Conservation (phyloP, 2,888 invertebrate species). For the Podabrus alpinus region DNA sequence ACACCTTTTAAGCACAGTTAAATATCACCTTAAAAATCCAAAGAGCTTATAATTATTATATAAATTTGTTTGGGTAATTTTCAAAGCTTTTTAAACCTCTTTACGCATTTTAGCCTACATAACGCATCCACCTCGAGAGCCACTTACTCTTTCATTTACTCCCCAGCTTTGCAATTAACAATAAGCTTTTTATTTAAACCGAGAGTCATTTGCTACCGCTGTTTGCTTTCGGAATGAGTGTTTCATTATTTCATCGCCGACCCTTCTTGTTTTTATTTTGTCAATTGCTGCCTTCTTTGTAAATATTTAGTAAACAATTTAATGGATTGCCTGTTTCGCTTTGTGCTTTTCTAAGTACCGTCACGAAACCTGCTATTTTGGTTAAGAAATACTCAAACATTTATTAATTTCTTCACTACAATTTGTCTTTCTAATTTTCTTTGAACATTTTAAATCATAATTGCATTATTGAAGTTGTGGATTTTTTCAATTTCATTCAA, state of each 20-base stretch:
- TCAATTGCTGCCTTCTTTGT: constrained; percentile 26
- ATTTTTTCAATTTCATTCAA: neutral
- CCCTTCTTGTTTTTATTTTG: constrained; percentile 30
- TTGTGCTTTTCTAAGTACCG: constrained; percentile 4
- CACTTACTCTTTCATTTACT: constrained; percentile 32
- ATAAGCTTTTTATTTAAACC: constrained; percentile 32
- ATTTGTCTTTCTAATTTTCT: neutral
- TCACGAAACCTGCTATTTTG: neutral
- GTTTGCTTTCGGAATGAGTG: constrained; percentile 28
- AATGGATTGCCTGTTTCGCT: neutral
- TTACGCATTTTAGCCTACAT: constrained; percentile 29
- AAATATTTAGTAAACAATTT: constrained; percentile 30
- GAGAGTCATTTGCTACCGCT: constrained; percentile 28
- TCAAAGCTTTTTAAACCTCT: constrained; percentile 30
- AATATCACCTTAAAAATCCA: constrained; percentile 23
- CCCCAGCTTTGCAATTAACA: constrained; percentile 31
- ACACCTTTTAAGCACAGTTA: constrained; percentile 17
- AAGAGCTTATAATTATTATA: constrained; percentile 14
- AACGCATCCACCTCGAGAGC: constrained; percentile 30
- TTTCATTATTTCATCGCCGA: constrained; percentile 28
- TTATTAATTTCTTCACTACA: neutral
- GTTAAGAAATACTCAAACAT: neutral
- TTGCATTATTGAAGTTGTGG: neutral
- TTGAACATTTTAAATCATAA: neutral
- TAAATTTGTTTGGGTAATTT: constrained; percentile 30